phyloP scores from a whole-genome alignment of 2,113 vertebrate genomes.

The Vimba vimba region DNA sequence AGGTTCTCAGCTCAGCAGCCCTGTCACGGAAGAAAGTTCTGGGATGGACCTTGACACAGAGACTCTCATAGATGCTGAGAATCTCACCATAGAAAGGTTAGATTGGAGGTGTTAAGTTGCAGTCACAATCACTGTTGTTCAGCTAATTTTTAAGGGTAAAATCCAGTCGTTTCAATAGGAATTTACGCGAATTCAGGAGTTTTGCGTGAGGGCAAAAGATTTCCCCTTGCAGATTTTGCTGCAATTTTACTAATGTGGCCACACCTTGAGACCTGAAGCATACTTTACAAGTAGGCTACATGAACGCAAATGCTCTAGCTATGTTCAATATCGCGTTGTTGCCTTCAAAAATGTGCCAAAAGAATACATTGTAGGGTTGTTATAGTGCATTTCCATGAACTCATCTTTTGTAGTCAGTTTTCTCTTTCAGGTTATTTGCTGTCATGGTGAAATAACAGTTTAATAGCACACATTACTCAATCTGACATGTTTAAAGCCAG shows the following conservation, averaged over 20 bases:
- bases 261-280: no score
- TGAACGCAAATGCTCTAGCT: background rate
- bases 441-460: background rate
- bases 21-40: constrained; percentile 74
- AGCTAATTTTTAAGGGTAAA: background rate
- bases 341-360: background rate
- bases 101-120: constrained; percentile 1
- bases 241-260: background rate
- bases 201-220: background rate
- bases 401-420: background rate
- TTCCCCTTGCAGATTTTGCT: background rate
- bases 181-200: background rate
- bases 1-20: constrained; percentile 48
- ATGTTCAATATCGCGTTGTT: background rate
- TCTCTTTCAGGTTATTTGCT: background rate
- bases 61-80: constrained; percentile 74
- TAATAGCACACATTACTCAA: background rate
- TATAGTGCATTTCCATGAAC: background rate
- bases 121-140: background rate
- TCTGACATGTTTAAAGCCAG: background rate
- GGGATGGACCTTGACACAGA: constrained; percentile 80
- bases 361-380: background rate
- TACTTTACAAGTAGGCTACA: no score
- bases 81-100: constrained; percentile 82
- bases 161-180: background rate